These are phyloP conservation scores for Saguinus imperator DNA, from an alignment of 2,113 vertebrate species.

Conservation along the genomic window DNA sequence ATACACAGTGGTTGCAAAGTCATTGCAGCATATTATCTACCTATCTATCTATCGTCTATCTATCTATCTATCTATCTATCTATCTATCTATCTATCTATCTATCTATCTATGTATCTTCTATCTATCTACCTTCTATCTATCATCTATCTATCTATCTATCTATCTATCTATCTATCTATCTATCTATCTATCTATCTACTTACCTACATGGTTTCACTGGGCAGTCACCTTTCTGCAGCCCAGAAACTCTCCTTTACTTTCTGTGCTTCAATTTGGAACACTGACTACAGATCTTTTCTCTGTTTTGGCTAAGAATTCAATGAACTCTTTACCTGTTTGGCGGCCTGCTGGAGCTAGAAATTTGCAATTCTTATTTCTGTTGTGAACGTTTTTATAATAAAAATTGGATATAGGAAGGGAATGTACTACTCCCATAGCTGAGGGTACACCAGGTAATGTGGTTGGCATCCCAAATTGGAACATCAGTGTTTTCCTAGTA, in stretches of 20 bases:
- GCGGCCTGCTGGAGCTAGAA: not conserved
- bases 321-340: not conserved
- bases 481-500: not conserved
- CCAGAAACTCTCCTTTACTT: not conserved
- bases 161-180: no score
- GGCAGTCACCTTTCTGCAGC: not conserved
- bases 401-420: not conserved
- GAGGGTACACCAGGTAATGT: not conserved
- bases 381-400: not conserved
- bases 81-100: no score
- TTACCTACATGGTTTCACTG: not conserved
- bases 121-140: not conserved
- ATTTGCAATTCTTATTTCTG: not conserved
- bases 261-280: not conserved
- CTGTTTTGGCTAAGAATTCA: not conserved
- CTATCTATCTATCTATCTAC: not conserved
- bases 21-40: not conserved
- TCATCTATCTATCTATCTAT: no score
- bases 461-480: not conserved
- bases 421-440: not conserved
- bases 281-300: rapidly evolving
- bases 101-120: no score
- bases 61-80: no score
- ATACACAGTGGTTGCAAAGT: not conserved
- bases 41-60: no score